These are phyloP conservation scores for Meghimatium bilineatum DNA, from an alignment of 2,888 invertebrate genomes.

Conservation along the genomic window DNA sequence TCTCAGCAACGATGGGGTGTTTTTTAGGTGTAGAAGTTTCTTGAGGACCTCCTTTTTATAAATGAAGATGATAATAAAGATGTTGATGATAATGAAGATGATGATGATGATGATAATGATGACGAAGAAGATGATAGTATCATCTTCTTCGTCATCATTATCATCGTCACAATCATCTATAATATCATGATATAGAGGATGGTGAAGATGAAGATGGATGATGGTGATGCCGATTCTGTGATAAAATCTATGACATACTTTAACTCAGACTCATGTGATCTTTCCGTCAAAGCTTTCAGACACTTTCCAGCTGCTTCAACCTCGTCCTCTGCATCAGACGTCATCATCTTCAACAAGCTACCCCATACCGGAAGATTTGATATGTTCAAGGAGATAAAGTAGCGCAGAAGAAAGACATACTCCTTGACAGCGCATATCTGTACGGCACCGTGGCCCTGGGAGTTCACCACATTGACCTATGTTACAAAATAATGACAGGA, in stretches of 20 bases:
- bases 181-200: too few species aligned
- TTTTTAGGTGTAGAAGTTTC: too few species aligned
- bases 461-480: slow-evolving; percentile 62
- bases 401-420: slow-evolving; percentile 66
- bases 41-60: too few species aligned
- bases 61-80: too few species aligned
- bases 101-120: slow-evolving; percentile 11
- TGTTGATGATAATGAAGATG: too few species aligned
- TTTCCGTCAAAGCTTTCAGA: slow-evolving; percentile 65
- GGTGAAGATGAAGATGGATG: too few species aligned
- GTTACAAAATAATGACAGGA: not conserved
- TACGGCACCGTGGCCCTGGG: slow-evolving; percentile 74
- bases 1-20: too few species aligned
- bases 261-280: slow-evolving; percentile 31
- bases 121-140: too few species aligned
- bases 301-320: slow-evolving; percentile 69
- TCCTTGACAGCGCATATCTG: slow-evolving; percentile 73
- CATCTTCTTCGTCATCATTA: too few species aligned
- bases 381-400: slow-evolving; percentile 67
- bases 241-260: not conserved
- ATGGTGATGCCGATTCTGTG: not conserved
- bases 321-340: slow-evolving; percentile 72
- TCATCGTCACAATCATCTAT: not conserved
- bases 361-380: slow-evolving; percentile 73
- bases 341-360: slow-evolving; percentile 68